phyloP scores from a whole-genome alignment of 2,797 vertebrate species.

The Gymnodraco acuticeps region DNA sequence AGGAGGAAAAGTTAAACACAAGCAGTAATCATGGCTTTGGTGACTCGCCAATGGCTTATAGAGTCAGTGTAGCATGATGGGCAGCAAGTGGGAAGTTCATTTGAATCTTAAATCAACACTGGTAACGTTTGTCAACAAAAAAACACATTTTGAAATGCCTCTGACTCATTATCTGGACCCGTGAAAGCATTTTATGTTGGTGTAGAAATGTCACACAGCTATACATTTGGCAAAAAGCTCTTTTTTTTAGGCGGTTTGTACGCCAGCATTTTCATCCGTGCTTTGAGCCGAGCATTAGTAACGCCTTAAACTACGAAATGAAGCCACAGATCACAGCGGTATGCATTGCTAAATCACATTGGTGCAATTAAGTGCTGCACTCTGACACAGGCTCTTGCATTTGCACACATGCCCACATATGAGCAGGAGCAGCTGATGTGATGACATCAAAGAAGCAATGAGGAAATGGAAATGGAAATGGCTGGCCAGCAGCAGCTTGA shows the following conservation, averaged over 20 bases:
- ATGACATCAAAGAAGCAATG: slow-evolving; percentile 59
- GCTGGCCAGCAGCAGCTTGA: slow-evolving; percentile 47
- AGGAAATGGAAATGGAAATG: slow-evolving; percentile 59
- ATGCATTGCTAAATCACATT: slow-evolving; percentile 24
- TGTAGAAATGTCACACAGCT: slow-evolving; percentile 55
- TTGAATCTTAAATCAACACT: slow-evolving; percentile 66
- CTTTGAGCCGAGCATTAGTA: slow-evolving; percentile 47
- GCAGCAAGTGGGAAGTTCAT: slow-evolving; percentile 60
- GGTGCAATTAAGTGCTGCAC: slow-evolving; percentile 46
- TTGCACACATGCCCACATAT: slow-evolving; percentile 22
- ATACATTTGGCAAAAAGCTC: slow-evolving; percentile 51
- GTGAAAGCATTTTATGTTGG: slow-evolving; percentile 57
- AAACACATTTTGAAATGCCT: slow-evolving; percentile 32
- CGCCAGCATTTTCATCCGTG: slow-evolving; percentile 26
- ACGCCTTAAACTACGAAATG: slow-evolving; percentile 39
- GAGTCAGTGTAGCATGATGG: slow-evolving; percentile 46
- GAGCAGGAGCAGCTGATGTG: slow-evolving; percentile 14
- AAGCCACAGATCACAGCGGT: slow-evolving; percentile 51
- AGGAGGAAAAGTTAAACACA: slow-evolving; percentile 32
- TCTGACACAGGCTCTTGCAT: slow-evolving; percentile 20
- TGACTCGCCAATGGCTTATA: slow-evolving; percentile 41
- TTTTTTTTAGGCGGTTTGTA: slow-evolving; percentile 45
- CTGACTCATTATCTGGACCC: slow-evolving; percentile 57
- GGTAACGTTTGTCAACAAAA: slow-evolving; percentile 28
- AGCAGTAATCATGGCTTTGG: slow-evolving; percentile 33